Percentiles rank a stretch among this genome's conserved stretches.
phyloP scores from a whole-genome alignment of 2,888 invertebrate species.

The Gortyna flavago region DNA sequence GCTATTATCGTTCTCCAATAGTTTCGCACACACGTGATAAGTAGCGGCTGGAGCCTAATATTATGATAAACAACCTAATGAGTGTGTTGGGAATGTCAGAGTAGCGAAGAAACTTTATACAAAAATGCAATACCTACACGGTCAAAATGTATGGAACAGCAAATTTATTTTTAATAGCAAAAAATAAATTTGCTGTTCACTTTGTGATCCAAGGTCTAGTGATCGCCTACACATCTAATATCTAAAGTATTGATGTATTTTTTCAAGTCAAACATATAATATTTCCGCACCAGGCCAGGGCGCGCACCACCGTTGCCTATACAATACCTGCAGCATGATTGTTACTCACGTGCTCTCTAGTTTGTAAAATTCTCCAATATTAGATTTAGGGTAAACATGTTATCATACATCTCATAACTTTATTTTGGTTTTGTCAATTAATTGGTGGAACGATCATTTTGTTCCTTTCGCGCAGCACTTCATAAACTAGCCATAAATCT shows the following conservation, averaged over 20 bases:
- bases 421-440: not conserved
- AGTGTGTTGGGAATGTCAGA: not conserved
- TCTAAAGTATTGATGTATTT: not conserved
- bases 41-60: not conserved
- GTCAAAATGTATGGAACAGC: too few relatives aligned
- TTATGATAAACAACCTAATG: not conserved
- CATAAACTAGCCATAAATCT: not conserved
- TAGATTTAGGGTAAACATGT: not conserved
- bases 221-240: not conserved
- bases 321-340: too few relatives aligned
- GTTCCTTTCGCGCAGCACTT: not conserved
- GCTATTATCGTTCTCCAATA: conserved; percentile 16
- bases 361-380: too few relatives aligned
- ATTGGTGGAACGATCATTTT: not conserved
- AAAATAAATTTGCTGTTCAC: not conserved
- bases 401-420: not conserved
- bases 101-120: not conserved
- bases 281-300: too few relatives aligned
- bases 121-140: too few relatives aligned
- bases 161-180: too few relatives aligned
- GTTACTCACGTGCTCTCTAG: too few relatives aligned
- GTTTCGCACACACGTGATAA: conserved; percentile 1
- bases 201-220: not conserved
- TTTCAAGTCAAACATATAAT: not conserved
- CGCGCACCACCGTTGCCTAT: too few relatives aligned